These are phyloP conservation scores for Phyllopteryx taeniolatus DNA, from an alignment of 2,113 vertebrate species.

Conservation along the genomic window DNA sequence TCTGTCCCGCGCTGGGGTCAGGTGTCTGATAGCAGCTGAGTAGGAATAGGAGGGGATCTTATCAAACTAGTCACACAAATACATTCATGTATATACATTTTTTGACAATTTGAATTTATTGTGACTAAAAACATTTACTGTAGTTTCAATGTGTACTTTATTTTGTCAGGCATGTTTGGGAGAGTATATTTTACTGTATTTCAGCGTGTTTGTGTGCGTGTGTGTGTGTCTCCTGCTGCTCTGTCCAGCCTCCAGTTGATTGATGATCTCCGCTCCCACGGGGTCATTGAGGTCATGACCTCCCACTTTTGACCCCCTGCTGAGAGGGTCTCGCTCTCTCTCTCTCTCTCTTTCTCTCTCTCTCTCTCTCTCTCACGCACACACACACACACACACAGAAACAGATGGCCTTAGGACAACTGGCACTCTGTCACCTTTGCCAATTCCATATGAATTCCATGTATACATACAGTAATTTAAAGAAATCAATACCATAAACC, in stretches of 20 bases:
- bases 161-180: background rate
- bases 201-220: slow-evolving; percentile 32
- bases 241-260: slow-evolving; percentile 65
- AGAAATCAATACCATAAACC: background rate
- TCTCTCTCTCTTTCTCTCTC: slow-evolving; percentile 21
- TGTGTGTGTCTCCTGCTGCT: slow-evolving; percentile 52
- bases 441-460: slow-evolving; percentile 18
- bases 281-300: slow-evolving; percentile 67
- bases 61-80: slow-evolving; percentile 24
- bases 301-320: slow-evolving; percentile 64
- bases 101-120: background rate
- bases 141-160: background rate
- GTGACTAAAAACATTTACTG: background rate
- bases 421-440: slow-evolving; percentile 55
- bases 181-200: slow-evolving; percentile 23
- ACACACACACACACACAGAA: slow-evolving; percentile 35
- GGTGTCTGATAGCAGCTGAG: background rate
- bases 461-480: background rate
- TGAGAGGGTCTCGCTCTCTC: slow-evolving; percentile 42
- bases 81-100: background rate
- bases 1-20: background rate
- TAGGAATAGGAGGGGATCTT: slow-evolving; percentile 29
- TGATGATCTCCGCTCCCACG: slow-evolving; percentile 69
- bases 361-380: slow-evolving; percentile 26
- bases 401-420: slow-evolving; percentile 69